phyloP scores from a whole-genome alignment of 2,797 vertebrate genomes.

The Acanthis flammea region DNA sequence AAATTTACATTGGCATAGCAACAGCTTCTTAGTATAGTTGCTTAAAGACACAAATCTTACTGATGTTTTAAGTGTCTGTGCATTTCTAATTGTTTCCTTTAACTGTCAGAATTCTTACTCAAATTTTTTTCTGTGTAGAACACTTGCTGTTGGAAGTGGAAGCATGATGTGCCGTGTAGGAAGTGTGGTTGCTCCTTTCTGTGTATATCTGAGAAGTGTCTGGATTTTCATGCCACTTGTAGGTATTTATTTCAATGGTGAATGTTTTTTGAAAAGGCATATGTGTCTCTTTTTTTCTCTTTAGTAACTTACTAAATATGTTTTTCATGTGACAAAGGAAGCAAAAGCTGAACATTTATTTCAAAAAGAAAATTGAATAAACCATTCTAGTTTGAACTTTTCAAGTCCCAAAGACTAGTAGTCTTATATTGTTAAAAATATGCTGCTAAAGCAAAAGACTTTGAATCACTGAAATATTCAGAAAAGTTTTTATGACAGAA shows the following conservation, averaged over 20 bases:
- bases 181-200: conserved; percentile 88
- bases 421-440: not conserved
- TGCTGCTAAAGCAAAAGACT: not conserved
- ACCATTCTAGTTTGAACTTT: not conserved
- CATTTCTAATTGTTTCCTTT: not conserved
- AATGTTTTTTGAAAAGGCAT: not conserved
- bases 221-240: conserved; percentile 91
- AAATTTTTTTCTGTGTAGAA: conserved; percentile 70
- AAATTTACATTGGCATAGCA: not conserved
- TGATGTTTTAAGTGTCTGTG: not conserved
- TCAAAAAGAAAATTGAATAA: not conserved
- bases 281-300: not conserved
- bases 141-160: conserved; percentile 89
- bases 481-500: not conserved
- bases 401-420: not conserved
- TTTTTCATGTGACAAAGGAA: not conserved
- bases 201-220: conserved; percentile 82
- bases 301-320: not conserved
- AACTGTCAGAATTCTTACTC: not conserved
- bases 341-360: not conserved
- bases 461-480: not conserved
- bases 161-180: conserved; percentile 91
- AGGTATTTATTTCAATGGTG: not conserved
- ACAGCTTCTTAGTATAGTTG: not conserved
- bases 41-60: not conserved